phyloP scores from a whole-genome alignment of 2,888 invertebrate genomes.

The Ypsolopha scabrella region DNA sequence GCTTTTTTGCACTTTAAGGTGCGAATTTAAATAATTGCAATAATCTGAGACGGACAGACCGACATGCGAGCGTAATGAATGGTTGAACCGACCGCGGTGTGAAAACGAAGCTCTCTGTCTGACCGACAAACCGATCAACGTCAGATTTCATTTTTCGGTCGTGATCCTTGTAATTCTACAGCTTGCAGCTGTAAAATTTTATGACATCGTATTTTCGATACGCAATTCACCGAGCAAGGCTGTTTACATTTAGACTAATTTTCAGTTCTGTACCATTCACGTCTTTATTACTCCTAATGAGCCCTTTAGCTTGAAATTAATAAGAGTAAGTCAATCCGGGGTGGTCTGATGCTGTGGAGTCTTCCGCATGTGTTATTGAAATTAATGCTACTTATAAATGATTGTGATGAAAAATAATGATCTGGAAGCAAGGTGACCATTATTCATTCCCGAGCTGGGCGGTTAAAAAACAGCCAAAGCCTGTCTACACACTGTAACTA shows the following conservation, averaged over 20 bases:
- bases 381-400: not conserved
- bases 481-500: conserved; percentile 12
- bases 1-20: conserved; percentile 63
- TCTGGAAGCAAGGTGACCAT: not conserved
- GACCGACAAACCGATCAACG: conserved; percentile 4
- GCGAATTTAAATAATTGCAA: conserved; percentile 72
- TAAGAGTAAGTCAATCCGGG: not conserved
- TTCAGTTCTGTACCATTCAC: not conserved
- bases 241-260: conserved; percentile 1
- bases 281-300: conserved; percentile 1
- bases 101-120: conserved; percentile 32
- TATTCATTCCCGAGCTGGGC: not conserved
- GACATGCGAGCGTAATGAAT: conserved; percentile 64
- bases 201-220: conserved; percentile 51
- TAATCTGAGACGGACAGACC: conserved; percentile 53
- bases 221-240: conserved; percentile 6
- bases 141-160: conserved; percentile 7
- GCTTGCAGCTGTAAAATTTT: conserved; percentile 48
- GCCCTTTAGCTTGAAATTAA: not conserved
- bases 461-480: not conserved
- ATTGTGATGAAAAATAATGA: not conserved
- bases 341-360: not conserved
- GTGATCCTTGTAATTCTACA: conserved; percentile 12
- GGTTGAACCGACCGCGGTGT: conserved; percentile 27
- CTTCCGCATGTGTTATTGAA: too few species aligned